Evolutionary conservation across 2,888 invertebrate genomes (phyloP), one percentile per base, ranked within the genome.

Genomic region (Ctena decussata): DNA sequence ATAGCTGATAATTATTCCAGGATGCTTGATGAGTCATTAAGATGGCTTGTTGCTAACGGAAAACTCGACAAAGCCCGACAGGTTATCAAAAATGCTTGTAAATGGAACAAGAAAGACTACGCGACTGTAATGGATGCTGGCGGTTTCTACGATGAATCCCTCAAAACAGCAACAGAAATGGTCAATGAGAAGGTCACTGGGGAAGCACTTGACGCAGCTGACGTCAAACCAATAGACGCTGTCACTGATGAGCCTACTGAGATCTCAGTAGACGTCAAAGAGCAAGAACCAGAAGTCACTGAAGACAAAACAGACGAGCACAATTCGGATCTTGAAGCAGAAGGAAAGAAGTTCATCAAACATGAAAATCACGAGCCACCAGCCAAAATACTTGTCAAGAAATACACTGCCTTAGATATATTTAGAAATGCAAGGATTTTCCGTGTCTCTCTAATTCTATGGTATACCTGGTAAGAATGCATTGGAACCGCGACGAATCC

Each of bases 21-120:
- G 87, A 81, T 90, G 72, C 80, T 87, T 2, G 92, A 93, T 30
- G 93, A 93, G 77, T 91, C 92, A 3, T 46, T 92, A 8, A 84
- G 93, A 32, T 93, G 93, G 93, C 85, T 93, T 1, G 81, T 91
- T 21, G 91, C 91, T 1, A 92, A 93, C 71, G 90, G 90, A 15
- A 86, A 88, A 65, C 71, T 82, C 15, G 79, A 86, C 3, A 53
- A 86, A 57, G 90, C 91, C 1, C 91, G 90, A 70, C 30, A 60
- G 0, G 77, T 92, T 3, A 78, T 93, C 27, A 87, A 79, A 70
- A 92, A 90, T 53, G 93, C 92, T 0, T 87, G 91, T 0, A 87
- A 79, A 71, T 80, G 82, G 84, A 93, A 93, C 80, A 85, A 89
- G 1, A 86, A 86, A 11, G 85, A 89, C 46, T 82, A 75, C 46